A percentile compares a stretch with the other conserved stretches of the same genome.
phyloP scores from a whole-genome alignment of 64 coral and sea anemone species.

The Pachyseris speciosa region DNA sequence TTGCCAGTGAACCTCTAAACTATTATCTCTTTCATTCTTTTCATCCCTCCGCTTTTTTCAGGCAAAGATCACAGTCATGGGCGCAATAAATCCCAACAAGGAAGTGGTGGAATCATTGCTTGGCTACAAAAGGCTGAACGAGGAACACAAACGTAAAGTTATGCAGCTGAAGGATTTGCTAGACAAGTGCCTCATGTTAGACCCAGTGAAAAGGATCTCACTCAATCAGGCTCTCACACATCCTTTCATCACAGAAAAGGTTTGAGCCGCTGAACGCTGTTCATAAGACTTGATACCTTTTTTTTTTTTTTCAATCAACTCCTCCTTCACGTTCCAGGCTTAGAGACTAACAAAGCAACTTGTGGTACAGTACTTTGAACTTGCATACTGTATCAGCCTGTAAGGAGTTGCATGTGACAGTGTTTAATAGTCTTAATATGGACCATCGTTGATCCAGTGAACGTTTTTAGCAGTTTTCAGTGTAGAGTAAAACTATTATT shows the following conservation, averaged over 20 bases:
- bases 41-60: neutral
- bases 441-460: no score
- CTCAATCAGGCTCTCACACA: slow-evolving; percentile 97
- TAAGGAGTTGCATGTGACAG: no score
- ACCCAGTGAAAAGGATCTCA: slow-evolving; percentile 89
- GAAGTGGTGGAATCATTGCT: slow-evolving; percentile 91
- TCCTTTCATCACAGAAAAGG: slow-evolving; percentile 99
- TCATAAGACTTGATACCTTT: slow-evolving; percentile 11
- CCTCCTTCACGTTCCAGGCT: neutral
- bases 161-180: slow-evolving; percentile 93
- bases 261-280: slow-evolving; percentile 60
- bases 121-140: slow-evolving; percentile 81
- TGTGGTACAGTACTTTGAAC: neutral
- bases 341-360: neutral
- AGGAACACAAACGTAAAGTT: slow-evolving; percentile 94
- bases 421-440: no score
- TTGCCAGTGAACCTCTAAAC: no score
- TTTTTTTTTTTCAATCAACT: neutral
- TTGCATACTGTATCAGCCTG: no score
- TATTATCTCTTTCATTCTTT: neutral
- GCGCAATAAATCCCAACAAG: slow-evolving; percentile 91
- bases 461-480: no score
- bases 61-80: slow-evolving; percentile 96
- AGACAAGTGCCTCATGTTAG: slow-evolving; percentile 96
- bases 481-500: no score